phyloP scores from a whole-genome alignment of 2,888 invertebrate species.

The Magallana nippona region DNA sequence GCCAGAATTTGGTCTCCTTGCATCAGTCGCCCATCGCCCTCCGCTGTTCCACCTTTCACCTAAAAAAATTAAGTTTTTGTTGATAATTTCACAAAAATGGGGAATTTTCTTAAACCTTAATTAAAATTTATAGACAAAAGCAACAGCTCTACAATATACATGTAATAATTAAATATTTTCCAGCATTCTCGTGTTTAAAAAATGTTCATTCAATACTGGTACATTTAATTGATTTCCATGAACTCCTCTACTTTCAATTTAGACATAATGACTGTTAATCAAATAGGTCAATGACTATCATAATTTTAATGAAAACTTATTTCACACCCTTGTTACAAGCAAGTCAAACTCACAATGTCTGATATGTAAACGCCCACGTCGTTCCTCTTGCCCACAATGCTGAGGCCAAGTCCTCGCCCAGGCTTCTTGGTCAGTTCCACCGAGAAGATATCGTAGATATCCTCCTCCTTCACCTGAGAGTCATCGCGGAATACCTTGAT shows the following conservation, averaged over 20 bases:
- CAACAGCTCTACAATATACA: too few species aligned
- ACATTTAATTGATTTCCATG: too few species aligned
- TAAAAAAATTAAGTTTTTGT: conserved; percentile 77
- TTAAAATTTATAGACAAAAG: too few species aligned
- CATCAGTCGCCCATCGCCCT: conserved; percentile 91
- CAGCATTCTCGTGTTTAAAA: too few species aligned
- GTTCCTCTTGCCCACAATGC: conserved; percentile 88
- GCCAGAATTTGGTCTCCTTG: conserved; percentile 94
- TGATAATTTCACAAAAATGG: background rate
- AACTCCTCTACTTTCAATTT: too few species aligned
- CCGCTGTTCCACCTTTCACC: conserved; percentile 93
- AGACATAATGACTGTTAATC: too few species aligned
- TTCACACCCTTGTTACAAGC: background rate
- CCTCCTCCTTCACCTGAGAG: conserved; percentile 81
- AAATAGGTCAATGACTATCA: too few species aligned
- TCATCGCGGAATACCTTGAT: conserved; percentile 88
- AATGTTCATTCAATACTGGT: too few species aligned
- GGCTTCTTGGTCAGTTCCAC: conserved; percentile 93
- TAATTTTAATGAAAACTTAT: too few species aligned
- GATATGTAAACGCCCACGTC: conserved; percentile 92
- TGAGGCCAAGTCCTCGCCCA: conserved; percentile 88
- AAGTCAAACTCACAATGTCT: conserved; percentile 88
- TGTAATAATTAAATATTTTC: too few species aligned
- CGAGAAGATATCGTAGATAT: conserved; percentile 83
- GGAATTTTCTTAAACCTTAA: background rate